Percentiles rank a stretch among this genome's conserved stretches.
These are phyloP conservation scores for Caenorhabditis parvicauda DNA, from an alignment of 2,888 invertebrate genomes.

Conservation along the genomic window DNA sequence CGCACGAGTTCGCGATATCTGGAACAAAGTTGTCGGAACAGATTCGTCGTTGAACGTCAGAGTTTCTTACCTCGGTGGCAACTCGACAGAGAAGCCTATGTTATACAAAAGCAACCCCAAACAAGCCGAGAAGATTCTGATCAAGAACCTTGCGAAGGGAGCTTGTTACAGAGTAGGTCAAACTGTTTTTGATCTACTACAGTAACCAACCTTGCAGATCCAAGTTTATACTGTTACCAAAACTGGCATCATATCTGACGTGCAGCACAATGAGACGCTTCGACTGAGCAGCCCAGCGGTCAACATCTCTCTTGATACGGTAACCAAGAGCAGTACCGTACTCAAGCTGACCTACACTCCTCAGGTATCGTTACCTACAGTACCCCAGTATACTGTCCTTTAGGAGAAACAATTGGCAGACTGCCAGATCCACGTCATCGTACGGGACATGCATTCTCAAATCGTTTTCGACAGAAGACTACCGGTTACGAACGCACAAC, in stretches of 20 bases:
- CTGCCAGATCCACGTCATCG: constrained; percentile 47
- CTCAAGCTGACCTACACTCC: constrained; percentile 9
- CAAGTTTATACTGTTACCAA: constrained; percentile 60
- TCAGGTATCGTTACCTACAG: no score
- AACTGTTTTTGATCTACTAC: not conserved
- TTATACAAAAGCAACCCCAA: constrained; percentile 37
- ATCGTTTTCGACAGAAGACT: constrained; percentile 45
- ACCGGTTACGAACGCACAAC: constrained; percentile 18
- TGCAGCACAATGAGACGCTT: constrained; percentile 47
- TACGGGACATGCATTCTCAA: constrained; percentile 46
- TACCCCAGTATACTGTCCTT: not conserved
- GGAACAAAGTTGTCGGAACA: constrained; percentile 55
- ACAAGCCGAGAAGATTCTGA: constrained; percentile 22
- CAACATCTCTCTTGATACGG: constrained; percentile 42
- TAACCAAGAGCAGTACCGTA: constrained; percentile 32
- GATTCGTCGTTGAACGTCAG: constrained; percentile 51
- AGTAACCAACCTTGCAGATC: constrained; percentile 26
- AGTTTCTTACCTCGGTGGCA: constrained; percentile 33
- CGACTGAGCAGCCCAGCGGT: constrained; percentile 52
- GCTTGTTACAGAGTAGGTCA: constrained; percentile 52
- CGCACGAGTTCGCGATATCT: constrained; percentile 47
- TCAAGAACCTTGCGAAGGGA: constrained; percentile 40
- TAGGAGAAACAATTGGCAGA: constrained; percentile 16
- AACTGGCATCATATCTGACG: constrained; percentile 58
- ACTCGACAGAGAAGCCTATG: constrained; percentile 20